Evolutionary conservation across 2,888 invertebrate genomes (phyloP), one percentile per base, ranked within the genome.

Genomic region (Hemistola chrysoprasaria): DNA sequence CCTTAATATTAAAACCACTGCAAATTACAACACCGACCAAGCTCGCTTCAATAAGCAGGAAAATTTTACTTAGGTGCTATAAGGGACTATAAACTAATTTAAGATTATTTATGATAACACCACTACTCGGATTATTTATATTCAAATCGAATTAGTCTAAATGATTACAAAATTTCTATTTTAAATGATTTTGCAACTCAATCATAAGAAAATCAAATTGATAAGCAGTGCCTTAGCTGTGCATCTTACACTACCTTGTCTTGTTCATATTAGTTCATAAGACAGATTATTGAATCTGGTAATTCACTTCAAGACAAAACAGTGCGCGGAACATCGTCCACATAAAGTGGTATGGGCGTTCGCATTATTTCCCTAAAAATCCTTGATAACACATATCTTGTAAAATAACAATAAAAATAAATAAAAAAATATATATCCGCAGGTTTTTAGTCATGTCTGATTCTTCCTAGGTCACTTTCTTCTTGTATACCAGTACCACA

Each of bases 211-310:
- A 77, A 66, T 50, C 44, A 69, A 71, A 66, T n/a, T 51, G 36
- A 38, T 47, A 72, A 84, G 86, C 87, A 63, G 84, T 85, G 84
- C 80, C 66, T 63, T 65, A 84, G 84, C 87, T 59, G 84, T 84
- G 81, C 75, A 61, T 49, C 52, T 56, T 55, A 65, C 77, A 77
- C 71, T 74, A 76, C 70, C 71, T 75, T 81, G 82, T 78, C 71
- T 71, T 65, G 54, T 26, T 22, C n/a, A 44, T 27, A 16, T 25
- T 30, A 26, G 7, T 35, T 32, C 11, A 26, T 26, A 35, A 37
- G 40, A n/a, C 22, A 22, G 8, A 23, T 8, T n/a, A 10, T 24
- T 22, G 2, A 31, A 11, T n/a, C 8, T 21, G 28, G 6, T 37
- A 11, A 21, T 16, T 4, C 23, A 11, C 21, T 22, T 59, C 50